Evolutionary conservation across 2,888 invertebrate species (phyloP).

Genomic region (Pammene aurita): DNA sequence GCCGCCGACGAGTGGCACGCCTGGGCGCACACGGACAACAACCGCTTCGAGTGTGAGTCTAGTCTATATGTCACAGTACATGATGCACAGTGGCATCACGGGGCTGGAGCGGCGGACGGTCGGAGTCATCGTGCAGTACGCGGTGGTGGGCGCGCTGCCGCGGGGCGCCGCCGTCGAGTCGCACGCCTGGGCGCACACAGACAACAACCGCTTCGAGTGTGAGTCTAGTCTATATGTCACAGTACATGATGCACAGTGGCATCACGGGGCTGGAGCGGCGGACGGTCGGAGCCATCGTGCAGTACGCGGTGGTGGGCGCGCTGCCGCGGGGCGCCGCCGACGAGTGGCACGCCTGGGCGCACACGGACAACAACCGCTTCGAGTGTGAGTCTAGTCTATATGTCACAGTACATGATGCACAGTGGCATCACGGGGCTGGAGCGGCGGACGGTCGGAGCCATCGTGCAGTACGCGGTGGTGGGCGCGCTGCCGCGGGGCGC

Average conservation of each 20-base stretch:
- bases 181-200: too few relatives aligned
- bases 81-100: conserved; percentile 79
- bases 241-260: too few relatives aligned
- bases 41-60: conserved; percentile 91
- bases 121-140: too few relatives aligned
- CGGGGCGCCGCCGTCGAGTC: too few relatives aligned
- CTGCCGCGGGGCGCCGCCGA: conserved; percentile 88
- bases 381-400: conserved; percentile 85
- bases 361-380: conserved; percentile 92
- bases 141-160: too few relatives aligned
- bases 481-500: conserved; percentile 90
- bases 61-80: neutral
- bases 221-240: too few relatives aligned
- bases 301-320: conserved; percentile 92
- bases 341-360: conserved; percentile 54
- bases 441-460: conserved; percentile 88
- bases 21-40: conserved; percentile 88
- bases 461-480: conserved; percentile 94
- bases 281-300: conserved; percentile 92
- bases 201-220: too few relatives aligned
- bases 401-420: neutral
- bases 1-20: conserved; percentile 67
- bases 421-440: conserved; percentile 84
- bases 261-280: too few relatives aligned
- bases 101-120: too few relatives aligned